Evolutionary conservation across 2,797 vertebrate species (phyloP), one percentile per base, ranked within the genome.

Genomic region (Aeoliscus strigatus): DNA sequence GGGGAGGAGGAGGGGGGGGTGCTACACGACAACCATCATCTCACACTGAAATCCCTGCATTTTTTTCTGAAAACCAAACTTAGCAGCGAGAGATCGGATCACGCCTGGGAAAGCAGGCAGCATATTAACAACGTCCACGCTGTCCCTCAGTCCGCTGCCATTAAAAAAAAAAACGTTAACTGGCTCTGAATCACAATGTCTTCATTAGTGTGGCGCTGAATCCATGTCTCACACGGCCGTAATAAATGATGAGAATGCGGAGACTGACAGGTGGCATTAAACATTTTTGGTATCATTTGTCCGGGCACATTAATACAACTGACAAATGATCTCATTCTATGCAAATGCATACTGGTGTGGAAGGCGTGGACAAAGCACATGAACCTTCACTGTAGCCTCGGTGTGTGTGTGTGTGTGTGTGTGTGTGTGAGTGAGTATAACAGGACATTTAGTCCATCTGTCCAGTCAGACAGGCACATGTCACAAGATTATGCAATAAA

Each of bases 261-360:
- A 65, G 79, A 82, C 62, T 78, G 81, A 80, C 79, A 75, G 80
- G 62, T 70, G 66, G 60, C 68, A 81, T 84, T 81, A 80, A 51
- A 55, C 33, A 35, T 76, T 60, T 77, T 73, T 74, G 66, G 69
- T 63, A 65, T 63, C 43, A 58, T 66, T 75, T 70, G 38, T 60
- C 33, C 1, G 54, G 55, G 39, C 42, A 14, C 41, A 70, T 78
- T 75, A 81, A 69, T 53, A 31, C 49, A 11, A 39, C 17, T 27
- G 60, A 75, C 60, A 77, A 78, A 85, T 79, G 28, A 79, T 75
- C 76, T 78, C 67, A 79, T 81, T 73, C 74, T 48, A 75, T 79
- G 74, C 66, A 70, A 77, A 77, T 75, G 39, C n/a, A n/a, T 62
- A 48, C 54, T 53, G 23, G 47, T 42, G 36, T 25, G 27, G 27